Base-by-base conservation (phyloP, 2,888 invertebrate genomes). In the Nysson spinosus region DNA sequence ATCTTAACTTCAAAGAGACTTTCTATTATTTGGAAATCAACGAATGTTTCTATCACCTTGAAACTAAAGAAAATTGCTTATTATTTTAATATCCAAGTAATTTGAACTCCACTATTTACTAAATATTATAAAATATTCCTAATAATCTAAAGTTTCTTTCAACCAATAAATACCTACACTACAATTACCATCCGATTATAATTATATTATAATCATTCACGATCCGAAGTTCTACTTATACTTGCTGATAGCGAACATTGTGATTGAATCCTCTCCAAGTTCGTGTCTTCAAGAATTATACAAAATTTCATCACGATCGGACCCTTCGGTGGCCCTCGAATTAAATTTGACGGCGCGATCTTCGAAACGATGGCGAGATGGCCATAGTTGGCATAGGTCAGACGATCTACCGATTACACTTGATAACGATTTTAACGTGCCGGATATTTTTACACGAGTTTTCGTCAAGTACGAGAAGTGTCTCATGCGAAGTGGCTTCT, bases 241-340 rank as follows among this genome's bases (percentile, higher is more conserved):
- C 51, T 66, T 65, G 65, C 65, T 58, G 49, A 66, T 65, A 7
- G 9, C 1, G 14, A 24, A 1, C 1, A 22, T 26, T 32, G 51
- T 20, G 51, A 16, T 7, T 1, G 14, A 24, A 19, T 14, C 19
- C 32, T 17, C n/a, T 6, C 19, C 20, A 22, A 30, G 28, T 26
- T 12, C 40, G n/a, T n/a, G n/a, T n/a, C 20, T 20, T n/a, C 11
- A 2, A 7, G 42, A 11, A 22, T 56, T 63, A 65, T 50, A 50
- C 40, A 24, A 49, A 52, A 51, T 66, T 66, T 32, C 66, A 44
- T 32, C n/a, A n/a, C n/a, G n/a, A n/a, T n/a, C 57, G 52, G 46
- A 46, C 46, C 56, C 66, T 65, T 43, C n/a, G n/a, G n/a, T n/a
- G n/a, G n/a, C n/a, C n/a, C n/a, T 6, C 3, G 40, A 22, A 22